Evolutionary conservation across 1,140 invertebrate genomes (phyloP), one percentile per base, ranked within the genome.

Genomic region (Nephila pilipes): DNA sequence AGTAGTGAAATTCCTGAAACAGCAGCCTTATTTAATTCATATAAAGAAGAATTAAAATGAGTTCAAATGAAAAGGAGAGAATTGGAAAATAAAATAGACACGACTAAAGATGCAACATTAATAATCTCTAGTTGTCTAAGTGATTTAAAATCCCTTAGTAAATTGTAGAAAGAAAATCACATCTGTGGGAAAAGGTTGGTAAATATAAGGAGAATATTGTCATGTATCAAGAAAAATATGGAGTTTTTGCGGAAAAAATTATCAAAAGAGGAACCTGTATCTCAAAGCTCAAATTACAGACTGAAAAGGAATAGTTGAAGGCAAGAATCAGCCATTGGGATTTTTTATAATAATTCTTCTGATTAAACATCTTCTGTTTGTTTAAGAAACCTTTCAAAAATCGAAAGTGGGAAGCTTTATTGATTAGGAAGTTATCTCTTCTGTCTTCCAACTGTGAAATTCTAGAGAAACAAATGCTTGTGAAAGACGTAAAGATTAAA

Each of bases 41-140:
- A 79, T 12, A 63, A 93, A 18, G 32, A 63, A 54, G 85, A 93
- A 81, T 80, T 93, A 10, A 93, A 81, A 60, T 65, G 88, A 88
- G 29, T 75, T 88, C 20, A 81, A 54, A 29, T n/a, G 2, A 93
- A 65, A 93, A 93, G 88, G 80, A 87, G 81, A 60, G 92, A 20
- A n/a, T 54, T 93, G 38, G 92, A 93, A 93, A 88, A 93, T 88
- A 87, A 93, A 88, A 93, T 93, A 54, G 85, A 93, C 88, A 85
- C 85, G n/a, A 55, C 88, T 93, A 88, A 87, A 32, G 92, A 93
- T 87, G 85, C 85, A 25, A 58, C 85, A 22, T 83, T 93, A 22
- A 93, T 93, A 22, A 85, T 93, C 29, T 20, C 65, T 20, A 93
- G 69, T 25, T 29, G 85, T 16, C 85, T 88, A 65, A 58, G 75